Base-by-base conservation (phyloP, 2,797 vertebrate genomes). In the Austrolebias charrua region DNA sequence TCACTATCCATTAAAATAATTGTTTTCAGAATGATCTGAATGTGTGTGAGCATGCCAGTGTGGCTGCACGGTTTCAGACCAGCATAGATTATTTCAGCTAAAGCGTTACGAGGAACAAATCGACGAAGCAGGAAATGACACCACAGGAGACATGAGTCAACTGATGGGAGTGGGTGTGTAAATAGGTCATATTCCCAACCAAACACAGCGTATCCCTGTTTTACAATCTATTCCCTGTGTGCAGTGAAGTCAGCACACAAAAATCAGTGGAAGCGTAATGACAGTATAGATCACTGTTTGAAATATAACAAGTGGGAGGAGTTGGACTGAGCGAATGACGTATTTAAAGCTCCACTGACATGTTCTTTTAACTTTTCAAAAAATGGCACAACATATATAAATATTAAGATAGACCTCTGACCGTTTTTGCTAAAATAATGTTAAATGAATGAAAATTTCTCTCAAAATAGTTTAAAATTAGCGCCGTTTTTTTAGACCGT, bases 121-220 rank as follows among this genome's bases (percentile, higher is more conserved):
- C 47, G 49, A 68, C 80, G 81, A 74, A 77, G 80, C 75, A 84
- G 66, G 58, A 81, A 89, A 79, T 78, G 80, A 84, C 82, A 82
- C 65, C 62, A 69, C 73, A 72, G 79, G 66, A 81, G 80, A 78
- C 71, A 43, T 86, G 81, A 87, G 82, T 87, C 86, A 78, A 72
- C 68, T 80, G 71, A 58, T 69, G 66, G 65, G 55, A 86, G 86
- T 80, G 83, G 81, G 81, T 71, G 82, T 65, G 71, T 78, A 91
- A 87, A 83, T 87, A 75, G 88, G 87, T 86, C 86, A 88, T 69
- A 79, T 84, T 84, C 60, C 60, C 81, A 53, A 48, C 55, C 70
- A 70, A 68, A 66, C 69, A 46, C 73, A 58, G 43, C 56, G 9
- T 63, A 73, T 80, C 42, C 67, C 58, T 69, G 66, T 79, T 79